Base-by-base conservation (phyloP, 2,888 invertebrate genomes). In the Drosophila maculinotata region DNA sequence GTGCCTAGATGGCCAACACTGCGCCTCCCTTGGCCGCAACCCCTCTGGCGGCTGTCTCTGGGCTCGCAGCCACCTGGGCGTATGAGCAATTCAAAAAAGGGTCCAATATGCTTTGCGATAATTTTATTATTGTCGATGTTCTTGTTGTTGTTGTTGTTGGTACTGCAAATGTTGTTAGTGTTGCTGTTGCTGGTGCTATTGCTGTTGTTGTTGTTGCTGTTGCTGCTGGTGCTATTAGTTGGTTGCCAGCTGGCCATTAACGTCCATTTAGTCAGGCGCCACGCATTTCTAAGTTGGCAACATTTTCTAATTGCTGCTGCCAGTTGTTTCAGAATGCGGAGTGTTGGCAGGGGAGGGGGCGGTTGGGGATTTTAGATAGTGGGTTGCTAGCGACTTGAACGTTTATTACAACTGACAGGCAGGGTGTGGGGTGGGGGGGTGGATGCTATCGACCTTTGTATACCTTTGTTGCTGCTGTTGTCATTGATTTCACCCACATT, bases 201-300 rank as follows among this genome's bases (percentile, higher is more conserved):
- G 59, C n/a, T 69, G 56, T 30, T 62, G 53, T 31, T 76, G 63
- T 49, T 66, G 53, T 8, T 64, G 57, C 3, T 38, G 56, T 1
- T 69, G 63, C 6, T 71, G 79, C 31, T 74, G 68, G 54, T 77
- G 63, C 85, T 87, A 78, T 87, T 81, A 84, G 82, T 81, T 75
- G 87, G 79, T 84, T 84, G 85, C 82, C 84, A 82, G 80, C 76
- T 82, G 81, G 85, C 81, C 81, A 81, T 81, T 81, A 81, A 84
- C 87, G 87, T 81, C 81, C 87, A 81, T 81, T 81, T 81, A 87
- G 81, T 71, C 87, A 69, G 78, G 67, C 78, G 85, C 81, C 81
- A 87, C 81, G 81, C 81, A 81, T 81, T 81, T 87, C 87, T 81
- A 84, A 81, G 85, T 79, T 76, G 81, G 79, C 57, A 81, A 87